Evolutionary conservation across 2,113 vertebrate genomes (phyloP), one percentile per base, ranked within the genome.

Genomic region (Perognathus longimembris): DNA sequence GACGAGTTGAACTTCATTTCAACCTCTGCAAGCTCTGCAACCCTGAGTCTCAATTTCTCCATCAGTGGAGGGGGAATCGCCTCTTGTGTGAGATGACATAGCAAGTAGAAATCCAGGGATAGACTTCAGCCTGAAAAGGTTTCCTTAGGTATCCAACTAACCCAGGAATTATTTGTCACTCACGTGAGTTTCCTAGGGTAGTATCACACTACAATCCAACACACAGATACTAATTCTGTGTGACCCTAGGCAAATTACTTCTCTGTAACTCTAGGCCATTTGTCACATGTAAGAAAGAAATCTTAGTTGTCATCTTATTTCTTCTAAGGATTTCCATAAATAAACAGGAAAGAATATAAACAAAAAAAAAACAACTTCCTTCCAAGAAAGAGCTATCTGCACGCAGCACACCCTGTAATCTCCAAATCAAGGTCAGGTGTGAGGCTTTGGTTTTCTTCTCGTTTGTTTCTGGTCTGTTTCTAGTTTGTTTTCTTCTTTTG

Each of bases 361-460:
- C n/a, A n/a, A 7, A 11, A 85, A 95, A 94, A 5, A 11, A 82
- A 95, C 94, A 4, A 64, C 36, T 40, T 80, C 83, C 54, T 92
- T 45, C 21, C 34, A 76, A 74, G 22, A 91, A 78, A 14, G 22
- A 28, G 67, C 79, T 90, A 38, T 75, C 42, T 79, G 15, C 10
- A 66, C 75, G 69, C 69, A 63, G 80, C 57, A 36, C 17, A 6
- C 57, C 54, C 28, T 75, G 9, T 3, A 50, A 30, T 88, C 40
- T 93, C 36, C 74, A 85, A 42, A 32, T 20, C 15, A 15, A 80
- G 10, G 24, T 38, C 63, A 10, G n/a, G 24, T 86, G 94, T 45
- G 42, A 2, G 22, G 20, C 8, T 64, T 40, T 10, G 38, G 8
- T 82, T 77, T 28, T 17, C 32, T 86, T 86, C 45, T 7, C 24